phyloP scores from a whole-genome alignment of 2,888 invertebrate genomes.

The Trissoscelio sp. region DNA sequence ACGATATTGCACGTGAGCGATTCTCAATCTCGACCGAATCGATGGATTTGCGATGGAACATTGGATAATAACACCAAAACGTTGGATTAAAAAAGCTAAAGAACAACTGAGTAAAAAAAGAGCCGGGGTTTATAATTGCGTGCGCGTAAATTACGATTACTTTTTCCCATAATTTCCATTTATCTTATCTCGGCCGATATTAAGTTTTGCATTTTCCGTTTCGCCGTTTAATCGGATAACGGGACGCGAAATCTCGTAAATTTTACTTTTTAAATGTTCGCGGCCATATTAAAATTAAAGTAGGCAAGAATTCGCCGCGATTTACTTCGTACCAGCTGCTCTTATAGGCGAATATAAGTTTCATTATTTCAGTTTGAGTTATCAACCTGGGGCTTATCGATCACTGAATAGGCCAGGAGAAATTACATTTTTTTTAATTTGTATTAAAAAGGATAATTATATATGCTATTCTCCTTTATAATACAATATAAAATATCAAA shows the following conservation, averaged over 20 bases:
- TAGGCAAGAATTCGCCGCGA: neutral
- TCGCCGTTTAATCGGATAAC: constrained; percentile 41
- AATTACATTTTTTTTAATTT: no score
- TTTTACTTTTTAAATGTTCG: constrained; percentile 49
- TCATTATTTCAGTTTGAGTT: no score
- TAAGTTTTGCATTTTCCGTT: constrained; percentile 51
- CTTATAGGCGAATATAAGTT: no score
- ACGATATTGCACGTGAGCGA: constrained; percentile 53
- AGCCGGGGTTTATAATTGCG: constrained; percentile 25
- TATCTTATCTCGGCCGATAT: constrained; percentile 55
- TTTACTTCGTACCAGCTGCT: no score
- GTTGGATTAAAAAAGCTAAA: constrained; percentile 43
- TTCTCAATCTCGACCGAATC: constrained; percentile 39
- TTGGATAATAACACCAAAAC: constrained; percentile 44
- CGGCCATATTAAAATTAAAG: constrained; percentile 22
- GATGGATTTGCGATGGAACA: constrained; percentile 37
- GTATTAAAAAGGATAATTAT: no score
- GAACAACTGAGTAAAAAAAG: constrained; percentile 56
- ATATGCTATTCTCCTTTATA: no score
- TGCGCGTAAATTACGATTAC: constrained; percentile 43
- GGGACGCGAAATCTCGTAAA: constrained; percentile 29
- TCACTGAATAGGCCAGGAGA: no score
- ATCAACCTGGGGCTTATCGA: no score
- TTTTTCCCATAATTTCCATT: constrained; percentile 50
- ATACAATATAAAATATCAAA: no score